Percentiles rank a stretch among this genome's conserved stretches.
These are phyloP conservation scores for Chaenogobius annularis DNA, from an alignment of 2,113 vertebrate species.

Conservation along the genomic window DNA sequence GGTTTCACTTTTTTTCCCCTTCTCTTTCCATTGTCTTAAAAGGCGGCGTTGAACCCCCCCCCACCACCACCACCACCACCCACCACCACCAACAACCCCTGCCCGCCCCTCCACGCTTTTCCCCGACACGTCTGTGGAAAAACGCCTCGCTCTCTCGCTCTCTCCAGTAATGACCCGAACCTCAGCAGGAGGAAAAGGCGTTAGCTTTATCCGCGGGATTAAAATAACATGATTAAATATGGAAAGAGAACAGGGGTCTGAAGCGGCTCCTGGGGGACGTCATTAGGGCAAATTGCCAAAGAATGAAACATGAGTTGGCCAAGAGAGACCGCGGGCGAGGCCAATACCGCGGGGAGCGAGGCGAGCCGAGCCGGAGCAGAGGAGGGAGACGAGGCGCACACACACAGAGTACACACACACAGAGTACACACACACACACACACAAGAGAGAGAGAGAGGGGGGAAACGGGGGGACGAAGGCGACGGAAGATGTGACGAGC, in stretches of 20 bases:
- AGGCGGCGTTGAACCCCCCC: background rate
- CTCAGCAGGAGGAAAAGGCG: constrained; percentile 60
- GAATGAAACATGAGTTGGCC: constrained; percentile 98
- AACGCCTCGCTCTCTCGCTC: constrained; percentile 19
- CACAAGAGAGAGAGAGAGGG: background rate
- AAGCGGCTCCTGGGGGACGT: constrained; percentile 94
- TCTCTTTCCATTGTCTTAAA: constrained; percentile 57
- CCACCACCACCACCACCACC: too few species aligned
- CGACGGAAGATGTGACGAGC: background rate
- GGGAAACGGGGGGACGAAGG: background rate
- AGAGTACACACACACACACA: too few species aligned
- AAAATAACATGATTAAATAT: constrained; percentile 94
- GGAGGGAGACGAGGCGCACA: background rate
- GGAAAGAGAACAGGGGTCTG: constrained; percentile 90
- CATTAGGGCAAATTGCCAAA: constrained; percentile 99
- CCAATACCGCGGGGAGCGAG: constrained; percentile 84
- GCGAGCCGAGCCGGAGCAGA: constrained; percentile 39
- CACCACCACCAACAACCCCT: constrained; percentile 18
- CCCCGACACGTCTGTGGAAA: background rate
- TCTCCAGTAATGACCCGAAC: constrained; percentile 76
- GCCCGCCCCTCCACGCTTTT: background rate
- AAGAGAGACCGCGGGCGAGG: constrained; percentile 89
- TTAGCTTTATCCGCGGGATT: constrained; percentile 85
- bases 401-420: too few species aligned
- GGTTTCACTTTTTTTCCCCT: constrained; percentile 24